Percentiles rank a stretch among this genome's conserved stretches.
These are phyloP conservation scores for Vimba vimba DNA, from an alignment of 2,113 vertebrate species.

Conservation along the genomic window DNA sequence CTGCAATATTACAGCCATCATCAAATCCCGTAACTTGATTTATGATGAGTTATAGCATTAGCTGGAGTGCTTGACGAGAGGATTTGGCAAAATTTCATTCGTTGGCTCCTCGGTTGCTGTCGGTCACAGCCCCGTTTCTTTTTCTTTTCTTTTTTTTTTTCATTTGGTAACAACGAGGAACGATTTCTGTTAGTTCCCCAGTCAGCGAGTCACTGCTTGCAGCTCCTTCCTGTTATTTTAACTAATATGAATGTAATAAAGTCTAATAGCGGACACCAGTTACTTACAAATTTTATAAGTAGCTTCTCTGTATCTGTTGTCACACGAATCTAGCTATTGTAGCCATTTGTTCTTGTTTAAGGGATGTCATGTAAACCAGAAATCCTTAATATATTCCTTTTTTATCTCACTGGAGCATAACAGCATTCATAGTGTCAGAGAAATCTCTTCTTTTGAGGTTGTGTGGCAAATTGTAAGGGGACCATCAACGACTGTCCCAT, in stretches of 20 bases:
- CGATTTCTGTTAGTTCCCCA: conserved; percentile 4
- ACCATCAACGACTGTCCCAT: conserved; percentile 20
- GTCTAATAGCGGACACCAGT: conserved; percentile 30
- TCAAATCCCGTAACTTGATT: neutral
- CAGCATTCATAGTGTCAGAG: neutral
- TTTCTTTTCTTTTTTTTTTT: neutral
- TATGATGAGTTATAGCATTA: neutral
- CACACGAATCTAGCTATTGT: conserved; percentile 17
- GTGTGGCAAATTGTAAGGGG: conserved; percentile 35
- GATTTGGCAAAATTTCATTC: conserved; percentile 26
- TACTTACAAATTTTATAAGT: conserved; percentile 33
- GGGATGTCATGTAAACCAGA: conserved; percentile 36
- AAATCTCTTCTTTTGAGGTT: conserved; percentile 2
- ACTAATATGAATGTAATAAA: conserved; percentile 37
- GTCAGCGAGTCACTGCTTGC: conserved; percentile 29
- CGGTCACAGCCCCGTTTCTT: neutral
- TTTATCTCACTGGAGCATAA: conserved; percentile 18
- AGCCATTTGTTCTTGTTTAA: conserved; percentile 43
- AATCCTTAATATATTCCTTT: conserved; percentile 41
- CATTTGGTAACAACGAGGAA: neutral
- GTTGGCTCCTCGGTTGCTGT: conserved; percentile 23
- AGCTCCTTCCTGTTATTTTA: conserved; percentile 27
- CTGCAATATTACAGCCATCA: conserved; percentile 5
- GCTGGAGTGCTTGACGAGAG: neutral
- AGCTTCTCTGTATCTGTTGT: conserved; percentile 38